Evolutionary conservation across 2,113 vertebrate species (phyloP).

Genomic region (Peromyscus maniculatus): DNA sequence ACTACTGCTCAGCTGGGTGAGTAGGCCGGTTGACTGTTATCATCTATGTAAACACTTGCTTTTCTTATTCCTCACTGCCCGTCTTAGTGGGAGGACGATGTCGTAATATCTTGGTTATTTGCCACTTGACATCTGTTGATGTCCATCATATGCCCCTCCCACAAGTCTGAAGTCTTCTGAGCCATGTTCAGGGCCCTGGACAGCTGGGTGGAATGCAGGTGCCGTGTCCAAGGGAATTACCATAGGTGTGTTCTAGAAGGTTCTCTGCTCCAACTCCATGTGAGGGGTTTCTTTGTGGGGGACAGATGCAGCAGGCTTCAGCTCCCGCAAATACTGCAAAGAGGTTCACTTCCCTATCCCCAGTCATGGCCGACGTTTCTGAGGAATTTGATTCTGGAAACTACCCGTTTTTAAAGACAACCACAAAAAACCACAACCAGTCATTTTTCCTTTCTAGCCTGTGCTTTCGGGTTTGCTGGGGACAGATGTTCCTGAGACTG

Average conservation of each 20-base stretch:
- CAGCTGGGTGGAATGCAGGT: not conserved
- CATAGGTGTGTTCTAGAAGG: not conserved
- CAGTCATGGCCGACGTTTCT: not conserved
- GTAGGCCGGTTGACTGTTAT: not conserved
- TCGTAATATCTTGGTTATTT: not conserved
- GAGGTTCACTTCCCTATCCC: not conserved
- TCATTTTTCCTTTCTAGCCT: not conserved
- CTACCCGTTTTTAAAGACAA: not conserved
- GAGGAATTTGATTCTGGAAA: not conserved
- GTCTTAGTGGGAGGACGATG: not conserved
- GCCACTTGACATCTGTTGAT: not conserved
- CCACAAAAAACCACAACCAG: not conserved
- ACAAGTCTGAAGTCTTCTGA: not conserved
- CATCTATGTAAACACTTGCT: accelerated
- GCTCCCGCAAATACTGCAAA: not conserved
- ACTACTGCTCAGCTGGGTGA: not conserved
- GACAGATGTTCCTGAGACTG: not conserved
- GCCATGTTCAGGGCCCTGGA: not conserved
- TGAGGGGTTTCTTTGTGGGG: not conserved
- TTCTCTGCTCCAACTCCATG: accelerated
- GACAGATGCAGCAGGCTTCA: not conserved
- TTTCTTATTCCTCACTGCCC: not conserved
- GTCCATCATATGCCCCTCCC: not conserved
- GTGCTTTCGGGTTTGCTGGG: not conserved
- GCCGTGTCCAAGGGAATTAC: not conserved